Base-by-base conservation (phyloP, 2,888 invertebrate genomes). In the Caenorhabditis becei region DNA sequence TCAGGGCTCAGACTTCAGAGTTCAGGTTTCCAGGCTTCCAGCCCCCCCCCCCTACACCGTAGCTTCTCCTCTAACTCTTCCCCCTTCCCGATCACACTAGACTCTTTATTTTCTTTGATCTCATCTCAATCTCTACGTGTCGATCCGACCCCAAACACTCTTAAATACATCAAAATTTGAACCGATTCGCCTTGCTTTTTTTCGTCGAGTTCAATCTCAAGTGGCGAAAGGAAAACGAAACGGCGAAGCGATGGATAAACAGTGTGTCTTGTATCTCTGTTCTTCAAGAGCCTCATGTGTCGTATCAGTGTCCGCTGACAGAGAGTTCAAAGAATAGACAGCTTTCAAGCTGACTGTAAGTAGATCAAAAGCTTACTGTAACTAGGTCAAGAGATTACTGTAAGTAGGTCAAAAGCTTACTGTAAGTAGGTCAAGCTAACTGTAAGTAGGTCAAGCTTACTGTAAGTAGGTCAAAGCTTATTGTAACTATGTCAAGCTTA, bases 121-220 rank as follows among this genome's bases (percentile, higher is more conserved):
- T 20, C 58, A n/a, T n/a, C n/a, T n/a, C n/a, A n/a, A n/a, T n/a
- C n/a, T 37, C 44, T 61, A 61, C 71, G 71, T 71, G 62, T 62
- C 54, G 54, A 62, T 54, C 14, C 26, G 24, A 28, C 54, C 28
- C 26, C 16, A 26, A 28, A 54, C 14, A 41, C 41, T 41, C 10
- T 14, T 41, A 41, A 67, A 58, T 47, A 67, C 67, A 67, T 67
- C 54, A 67, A 63, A 71, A 56, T 56, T 71, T 71, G 71, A 71
- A 71, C 71, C 62, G 54, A 71, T 71, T 71, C 63, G n/a, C 24
- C n/a, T 32, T 24, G 23, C 14, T 14, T 41, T 41, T 41, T 41
- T 41, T 35, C 5, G 35, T 35, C 35, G 41, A 16, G 16, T 14
- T 41, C 41, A 53, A 66, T 61, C 20, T 75, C 59, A 75, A 75